Evolutionary conservation across 2,113 vertebrate species (phyloP), one percentile per base, ranked within the genome.

Genomic region (Carassius auratus): DNA sequence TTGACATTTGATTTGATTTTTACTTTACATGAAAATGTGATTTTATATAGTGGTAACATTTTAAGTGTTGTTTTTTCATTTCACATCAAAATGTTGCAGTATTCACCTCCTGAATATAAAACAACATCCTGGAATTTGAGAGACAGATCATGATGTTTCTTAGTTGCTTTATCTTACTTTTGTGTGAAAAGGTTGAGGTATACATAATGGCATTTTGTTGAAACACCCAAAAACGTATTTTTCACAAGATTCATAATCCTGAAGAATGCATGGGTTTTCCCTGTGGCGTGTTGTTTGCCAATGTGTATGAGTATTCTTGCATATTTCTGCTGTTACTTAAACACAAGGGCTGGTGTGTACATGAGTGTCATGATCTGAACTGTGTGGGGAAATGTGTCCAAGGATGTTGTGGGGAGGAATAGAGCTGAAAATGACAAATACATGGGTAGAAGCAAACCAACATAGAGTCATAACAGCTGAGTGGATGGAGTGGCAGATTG

Each of bases 391-490:
- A 42, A 36, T 26, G 3, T 9, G 45, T 33, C 76, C 71, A 85
- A 85, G 77, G 74, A 81, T 76, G 69, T 66, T 84, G 77, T 78
- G 86, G 88, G 69, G 14, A 69, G 68, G 52, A 57, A 84, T 52
- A 7, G 19, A 84, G 45, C 61, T 42, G 19, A 77, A 59, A 71
- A 86, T 81, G 84, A 79, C 86, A 86, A 75, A 81, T 38, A 66
- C 85, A 84, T 5, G 19, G 71, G 50, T 45, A 52, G 66, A 42
- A 79, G 62, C 55, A 57, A 64, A 38, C 85, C 83, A 21, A 66
- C 26, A 55, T 52, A 30, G 14, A 80, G 75, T 59, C 76, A 66
- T 48, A 80, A 84, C 81, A 50, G n/a, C 38, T 59, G 50, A 23
- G 74, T 57, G 62, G 48, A 14, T n/a, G 62, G 42, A 61, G 55